Conservation (phyloP, 1,140 invertebrate species). For the Paramacrobiotus metropolitanus region DNA sequence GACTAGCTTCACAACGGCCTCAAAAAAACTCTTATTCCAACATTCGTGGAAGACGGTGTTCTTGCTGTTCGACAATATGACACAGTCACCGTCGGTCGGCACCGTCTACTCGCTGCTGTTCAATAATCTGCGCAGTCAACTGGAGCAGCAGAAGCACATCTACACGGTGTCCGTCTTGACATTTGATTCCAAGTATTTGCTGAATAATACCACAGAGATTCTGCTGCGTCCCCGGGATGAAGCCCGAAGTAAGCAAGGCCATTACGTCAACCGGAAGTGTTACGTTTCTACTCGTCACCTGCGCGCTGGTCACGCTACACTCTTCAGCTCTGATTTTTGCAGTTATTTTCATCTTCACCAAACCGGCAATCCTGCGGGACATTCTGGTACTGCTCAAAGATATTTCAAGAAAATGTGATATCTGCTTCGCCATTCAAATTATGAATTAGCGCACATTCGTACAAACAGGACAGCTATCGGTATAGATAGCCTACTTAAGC, state of each 20-base stretch:
- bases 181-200: not conserved
- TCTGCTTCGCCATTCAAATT: too few species aligned
- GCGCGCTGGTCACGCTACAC: too few species aligned
- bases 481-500: too few species aligned
- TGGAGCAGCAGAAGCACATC: not conserved
- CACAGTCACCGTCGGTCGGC: not conserved
- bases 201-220: not conserved
- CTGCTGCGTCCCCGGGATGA: not conserved
- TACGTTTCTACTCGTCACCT: too few species aligned
- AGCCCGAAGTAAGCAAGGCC: not conserved
- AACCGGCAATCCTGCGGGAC: not conserved
- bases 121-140: not conserved
- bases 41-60: not conserved
- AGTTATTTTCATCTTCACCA: slow-evolving; percentile 1
- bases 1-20: not conserved
- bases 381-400: not conserved
- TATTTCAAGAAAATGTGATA: too few species aligned
- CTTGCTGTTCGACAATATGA: not conserved
- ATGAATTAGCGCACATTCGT: too few species aligned
- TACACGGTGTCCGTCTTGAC: not conserved
- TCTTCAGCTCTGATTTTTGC: not conserved
- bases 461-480: too few species aligned
- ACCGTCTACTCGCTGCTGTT: not conserved
- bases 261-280: too few species aligned
- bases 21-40: not conserved